phyloP scores from a whole-genome alignment of 1,140 invertebrate species.

The Zaprionus tsacasi region DNA sequence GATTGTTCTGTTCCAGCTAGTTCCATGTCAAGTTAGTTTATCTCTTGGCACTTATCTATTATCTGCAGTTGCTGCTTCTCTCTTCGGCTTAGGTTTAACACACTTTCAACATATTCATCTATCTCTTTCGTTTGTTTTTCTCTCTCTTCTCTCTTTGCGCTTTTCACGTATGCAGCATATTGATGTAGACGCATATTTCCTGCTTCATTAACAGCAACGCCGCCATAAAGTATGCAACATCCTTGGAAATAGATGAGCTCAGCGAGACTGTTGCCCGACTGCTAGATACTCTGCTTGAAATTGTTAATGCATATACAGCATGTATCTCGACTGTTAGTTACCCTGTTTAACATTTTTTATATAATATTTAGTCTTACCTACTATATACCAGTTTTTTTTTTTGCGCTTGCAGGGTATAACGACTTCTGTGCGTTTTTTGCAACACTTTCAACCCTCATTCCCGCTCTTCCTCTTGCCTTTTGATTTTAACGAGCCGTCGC shows the following conservation, averaged over 20 bases:
- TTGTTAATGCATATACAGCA: too few species aligned
- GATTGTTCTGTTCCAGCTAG: not conserved
- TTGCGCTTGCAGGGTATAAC: not conserved
- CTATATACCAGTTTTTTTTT: not conserved
- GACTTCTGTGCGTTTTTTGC: conserved; percentile 57
- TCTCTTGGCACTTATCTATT: conserved; percentile 39
- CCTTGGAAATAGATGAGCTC: not conserved
- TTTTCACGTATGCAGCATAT: conserved; percentile 45
- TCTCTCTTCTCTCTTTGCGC: not conserved
- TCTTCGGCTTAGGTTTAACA: conserved; percentile 52
- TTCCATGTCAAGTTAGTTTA: conserved; percentile 35
- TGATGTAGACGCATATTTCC: conserved; percentile 78
- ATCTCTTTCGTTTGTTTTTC: too few species aligned
- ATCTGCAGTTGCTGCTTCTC: conserved; percentile 36
- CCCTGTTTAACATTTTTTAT: too few species aligned
- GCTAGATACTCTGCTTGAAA: not conserved
- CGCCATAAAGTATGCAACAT: conserved; percentile 68
- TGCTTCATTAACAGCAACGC: conserved; percentile 71
- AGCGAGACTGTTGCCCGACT: not conserved
- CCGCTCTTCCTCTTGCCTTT: conserved; percentile 43
- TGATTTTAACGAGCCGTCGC: conserved; percentile 69
- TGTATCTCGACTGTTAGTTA: too few species aligned
- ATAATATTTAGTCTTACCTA: not conserved
- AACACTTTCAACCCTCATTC: not conserved
- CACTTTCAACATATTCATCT: not conserved